Conservation (phyloP, 2,113 vertebrate species). For the Thermophis baileyi region DNA sequence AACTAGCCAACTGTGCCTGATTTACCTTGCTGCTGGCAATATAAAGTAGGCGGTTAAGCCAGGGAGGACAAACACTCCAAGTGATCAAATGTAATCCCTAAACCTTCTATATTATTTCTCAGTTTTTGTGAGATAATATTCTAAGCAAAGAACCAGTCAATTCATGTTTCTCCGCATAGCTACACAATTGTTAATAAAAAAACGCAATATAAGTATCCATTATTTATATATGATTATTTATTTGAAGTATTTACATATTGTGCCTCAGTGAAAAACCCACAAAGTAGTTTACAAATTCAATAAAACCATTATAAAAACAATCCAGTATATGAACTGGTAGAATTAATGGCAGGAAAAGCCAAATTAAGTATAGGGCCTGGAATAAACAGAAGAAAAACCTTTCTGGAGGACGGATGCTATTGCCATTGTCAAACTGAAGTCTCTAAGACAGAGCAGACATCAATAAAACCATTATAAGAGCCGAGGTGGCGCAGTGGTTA, state of each 20-base stretch:
- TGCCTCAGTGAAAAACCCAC: background rate
- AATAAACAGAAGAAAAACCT: background rate
- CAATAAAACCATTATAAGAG: too few relatives aligned
- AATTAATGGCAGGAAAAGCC: background rate
- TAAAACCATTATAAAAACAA: background rate
- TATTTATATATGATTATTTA: background rate
- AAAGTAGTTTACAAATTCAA: background rate
- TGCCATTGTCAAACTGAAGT: background rate
- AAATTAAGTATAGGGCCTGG: background rate
- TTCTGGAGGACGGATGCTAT: background rate
- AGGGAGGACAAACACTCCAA: constrained; percentile 33
- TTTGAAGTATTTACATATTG: background rate
- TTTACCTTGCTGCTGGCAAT: constrained; percentile 38
- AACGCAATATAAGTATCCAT: background rate
- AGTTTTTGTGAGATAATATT: background rate
- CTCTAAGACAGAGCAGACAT: background rate
- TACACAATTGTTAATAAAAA: background rate
- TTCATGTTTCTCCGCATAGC: background rate
- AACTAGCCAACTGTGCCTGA: constrained; percentile 33
- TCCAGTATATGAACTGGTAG: background rate
- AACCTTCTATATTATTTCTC: background rate
- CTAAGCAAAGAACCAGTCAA: background rate
- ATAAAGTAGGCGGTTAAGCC: constrained; percentile 48
- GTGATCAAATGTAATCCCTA: constrained; percentile 45
- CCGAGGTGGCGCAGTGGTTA: too few relatives aligned